Evolutionary conservation across 2,113 vertebrate genomes (phyloP).

Genomic region (Corythaeola cristata): DNA sequence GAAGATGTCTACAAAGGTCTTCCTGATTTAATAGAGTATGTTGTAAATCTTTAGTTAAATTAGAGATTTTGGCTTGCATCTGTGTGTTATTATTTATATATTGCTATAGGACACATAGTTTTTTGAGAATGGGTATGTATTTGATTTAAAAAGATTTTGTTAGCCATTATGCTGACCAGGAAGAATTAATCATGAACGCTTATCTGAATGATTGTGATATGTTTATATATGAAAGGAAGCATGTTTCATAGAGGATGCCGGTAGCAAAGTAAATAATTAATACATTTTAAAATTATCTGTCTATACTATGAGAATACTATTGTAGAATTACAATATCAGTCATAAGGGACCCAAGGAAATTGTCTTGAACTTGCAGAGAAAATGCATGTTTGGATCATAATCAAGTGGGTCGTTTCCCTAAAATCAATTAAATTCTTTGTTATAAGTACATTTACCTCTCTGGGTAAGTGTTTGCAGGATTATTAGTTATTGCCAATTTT

Average conservation of each 20-base stretch:
- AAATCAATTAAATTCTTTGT: neutral
- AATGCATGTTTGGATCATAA: neutral
- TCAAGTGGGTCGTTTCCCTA: neutral
- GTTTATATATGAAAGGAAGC: neutral
- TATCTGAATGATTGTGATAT: neutral
- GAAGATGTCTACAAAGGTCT: conserved; percentile 95
- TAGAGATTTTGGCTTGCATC: neutral
- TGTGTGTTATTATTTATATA: neutral
- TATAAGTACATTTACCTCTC: neutral
- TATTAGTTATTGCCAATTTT: neutral
- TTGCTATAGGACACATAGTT: neutral
- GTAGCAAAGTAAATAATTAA: neutral
- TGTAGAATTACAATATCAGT: neutral
- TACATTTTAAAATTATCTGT: neutral
- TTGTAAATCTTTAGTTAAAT: conserved; percentile 11
- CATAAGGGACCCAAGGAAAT: neutral
- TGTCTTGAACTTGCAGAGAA: neutral
- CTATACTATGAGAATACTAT: neutral
- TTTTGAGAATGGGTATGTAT: neutral
- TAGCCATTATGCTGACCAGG: neutral
- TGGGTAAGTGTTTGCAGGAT: neutral
- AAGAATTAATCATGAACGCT: neutral
- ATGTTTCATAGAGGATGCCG: neutral
- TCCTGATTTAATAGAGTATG: conserved; percentile 95
- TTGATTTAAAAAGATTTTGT: neutral